Base-by-base conservation (phyloP, 1,140 invertebrate species). In the Aphelenchoides fujianensis region DNA sequence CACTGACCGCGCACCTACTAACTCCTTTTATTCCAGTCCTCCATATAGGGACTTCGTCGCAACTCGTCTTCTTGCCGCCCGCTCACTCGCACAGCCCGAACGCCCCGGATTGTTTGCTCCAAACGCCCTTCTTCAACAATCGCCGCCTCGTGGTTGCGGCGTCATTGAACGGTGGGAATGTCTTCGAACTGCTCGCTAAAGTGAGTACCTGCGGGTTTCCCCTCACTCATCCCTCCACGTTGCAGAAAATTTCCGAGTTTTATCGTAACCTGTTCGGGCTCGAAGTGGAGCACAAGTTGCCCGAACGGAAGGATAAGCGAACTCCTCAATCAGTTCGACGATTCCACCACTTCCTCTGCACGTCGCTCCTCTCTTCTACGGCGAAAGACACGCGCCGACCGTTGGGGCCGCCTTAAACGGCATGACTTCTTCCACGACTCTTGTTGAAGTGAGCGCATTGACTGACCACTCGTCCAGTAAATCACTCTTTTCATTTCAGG, bases 121-220 rank as follows among this genome's bases (percentile, higher is more conserved):
- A 32, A 27, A 3, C 53, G 19, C 71, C 63, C 9, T 72, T 48
- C 37, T 59, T 54, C 9, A 54, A 69, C 9, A 19, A 16, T 1
- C 23, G 69, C 31, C 7, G 57, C 7, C 27, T 69, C 31, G 9
- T 69, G 3, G 64, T 41, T 5, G 71, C 52, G 28, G 68, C 68
- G 28, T 35, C 71, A n/a, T 64, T 72, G 54, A 72, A 72, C 34
- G 64, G 71, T 5, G 71, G 71, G 27, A 72, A 72, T 69, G 64
- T 37, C 41, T 34, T 72, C 28, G 52, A 69, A 57, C 27, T 48
- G 3, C 23, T 69, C 2, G 3, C 53, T 9, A 68, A 69, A 30
- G 63, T 72, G 36, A 30, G 19, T 28, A n/a, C n/a, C n/a, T n/a
- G n/a, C n/a, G n/a, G n/a, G n/a, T n/a, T n/a, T n/a, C n/a, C n/a